A percentile compares a stretch with the other conserved stretches of the same genome.
Conservation (phyloP, 2,797 vertebrate species). For the Margarornis squamiger region DNA sequence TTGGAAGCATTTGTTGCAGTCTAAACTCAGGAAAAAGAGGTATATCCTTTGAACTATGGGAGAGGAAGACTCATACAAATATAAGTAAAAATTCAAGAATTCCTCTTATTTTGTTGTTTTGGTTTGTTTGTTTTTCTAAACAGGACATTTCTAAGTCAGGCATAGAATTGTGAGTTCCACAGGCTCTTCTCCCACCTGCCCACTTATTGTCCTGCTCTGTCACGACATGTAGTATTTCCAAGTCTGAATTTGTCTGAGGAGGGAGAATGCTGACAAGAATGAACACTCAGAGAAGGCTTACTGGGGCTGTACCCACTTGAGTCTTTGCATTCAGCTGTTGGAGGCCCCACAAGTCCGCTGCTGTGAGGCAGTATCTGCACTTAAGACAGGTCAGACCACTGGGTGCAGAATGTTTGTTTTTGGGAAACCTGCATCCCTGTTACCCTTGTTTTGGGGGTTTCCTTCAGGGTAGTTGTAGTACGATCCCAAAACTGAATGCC, state of each 20-base stretch:
- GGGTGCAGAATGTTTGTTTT: not conserved
- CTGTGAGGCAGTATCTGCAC: not conserved
- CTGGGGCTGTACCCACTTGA: not conserved
- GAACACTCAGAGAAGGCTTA: not conserved
- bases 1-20: too few species aligned
- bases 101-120: too few species aligned
- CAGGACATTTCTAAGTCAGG: too few species aligned
- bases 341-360: rapidly evolving
- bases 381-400: not conserved
- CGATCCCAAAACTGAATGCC: rapidly evolving
- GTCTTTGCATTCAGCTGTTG: rapidly evolving
- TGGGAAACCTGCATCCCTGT: not conserved
- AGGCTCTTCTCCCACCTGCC: too few species aligned
- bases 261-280: not conserved
- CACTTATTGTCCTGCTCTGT: not conserved
- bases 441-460: not conserved
- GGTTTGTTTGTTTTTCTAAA: too few species aligned
- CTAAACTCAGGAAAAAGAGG: too few species aligned
- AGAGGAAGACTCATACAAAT: too few species aligned
- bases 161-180: too few species aligned
- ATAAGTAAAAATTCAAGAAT: too few species aligned
- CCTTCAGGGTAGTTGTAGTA: not conserved
- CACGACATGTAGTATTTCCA: not conserved
- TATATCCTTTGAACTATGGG: too few species aligned
- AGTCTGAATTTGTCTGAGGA: not conserved